Conservation (phyloP, 2,888 invertebrate genomes). For the Sylvicola cinctus region DNA sequence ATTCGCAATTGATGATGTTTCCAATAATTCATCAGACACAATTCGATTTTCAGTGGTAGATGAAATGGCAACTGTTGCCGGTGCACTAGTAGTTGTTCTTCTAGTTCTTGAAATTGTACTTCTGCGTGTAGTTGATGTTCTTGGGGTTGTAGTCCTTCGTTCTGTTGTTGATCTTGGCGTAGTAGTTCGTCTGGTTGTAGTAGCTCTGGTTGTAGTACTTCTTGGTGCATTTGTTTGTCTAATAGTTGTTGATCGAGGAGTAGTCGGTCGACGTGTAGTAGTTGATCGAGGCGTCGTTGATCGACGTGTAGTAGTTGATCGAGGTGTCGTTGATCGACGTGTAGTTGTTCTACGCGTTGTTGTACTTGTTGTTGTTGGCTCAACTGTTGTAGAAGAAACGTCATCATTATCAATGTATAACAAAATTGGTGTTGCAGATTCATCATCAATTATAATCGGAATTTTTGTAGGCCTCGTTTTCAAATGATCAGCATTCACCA, state of each 20-base stretch:
- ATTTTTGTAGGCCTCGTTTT: neutral
- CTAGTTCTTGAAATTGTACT: too few species aligned
- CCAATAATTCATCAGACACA: too few species aligned
- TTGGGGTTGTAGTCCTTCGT: neutral
- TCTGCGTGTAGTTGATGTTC: neutral
- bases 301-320: conserved; percentile 2
- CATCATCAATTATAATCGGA: neutral
- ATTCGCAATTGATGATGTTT: too few species aligned
- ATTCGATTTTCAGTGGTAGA: too few species aligned
- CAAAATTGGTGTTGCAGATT: conserved; percentile 1
- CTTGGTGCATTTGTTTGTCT: neutral
- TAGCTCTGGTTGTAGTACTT: neutral
- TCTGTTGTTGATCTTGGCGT: neutral
- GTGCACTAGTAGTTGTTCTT: too few species aligned
- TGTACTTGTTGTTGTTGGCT: neutral
- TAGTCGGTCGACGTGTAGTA: neutral
- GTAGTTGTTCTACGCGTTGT: conserved; percentile 1
- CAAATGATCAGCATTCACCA: too few species aligned
- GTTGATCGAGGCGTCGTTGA: conserved; percentile 2
- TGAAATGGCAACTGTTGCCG: too few species aligned
- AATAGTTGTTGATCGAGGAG: neutral
- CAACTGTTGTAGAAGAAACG: too few species aligned
- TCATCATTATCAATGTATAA: too few species aligned
- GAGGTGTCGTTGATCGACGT: neutral
- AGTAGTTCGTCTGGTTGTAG: neutral